Evolutionary conservation across 2,797 vertebrate species (phyloP).

Genomic region (Cygnus olor): DNA sequence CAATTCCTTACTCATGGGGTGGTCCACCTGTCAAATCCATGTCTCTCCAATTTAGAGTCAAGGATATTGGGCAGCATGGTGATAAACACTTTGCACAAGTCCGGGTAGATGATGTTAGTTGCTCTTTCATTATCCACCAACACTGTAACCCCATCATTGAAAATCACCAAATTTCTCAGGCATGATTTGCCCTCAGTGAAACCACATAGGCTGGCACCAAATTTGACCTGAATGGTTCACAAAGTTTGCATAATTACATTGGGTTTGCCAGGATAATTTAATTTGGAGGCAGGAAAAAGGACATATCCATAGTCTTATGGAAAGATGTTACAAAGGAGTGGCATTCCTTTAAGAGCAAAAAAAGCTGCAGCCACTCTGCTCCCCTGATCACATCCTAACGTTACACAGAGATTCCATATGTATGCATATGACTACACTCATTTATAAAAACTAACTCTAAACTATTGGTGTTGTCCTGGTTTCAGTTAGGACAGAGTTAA

Average conservation of each 20-base stretch:
- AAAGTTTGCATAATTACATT: not conserved
- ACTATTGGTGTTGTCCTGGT: not conserved
- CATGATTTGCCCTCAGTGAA: too few species aligned
- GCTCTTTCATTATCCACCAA: too few species aligned
- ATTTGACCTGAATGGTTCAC: not conserved
- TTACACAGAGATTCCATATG: not conserved
- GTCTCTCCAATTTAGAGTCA: too few species aligned
- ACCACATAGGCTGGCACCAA: too few species aligned
- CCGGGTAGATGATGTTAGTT: too few species aligned
- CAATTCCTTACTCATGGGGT: too few species aligned
- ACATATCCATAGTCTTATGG: not conserved
- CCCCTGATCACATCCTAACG: not conserved
- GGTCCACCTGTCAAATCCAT: too few species aligned
- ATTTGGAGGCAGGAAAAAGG: not conserved
- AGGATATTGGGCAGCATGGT: too few species aligned
- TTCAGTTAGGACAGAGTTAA: too few species aligned
- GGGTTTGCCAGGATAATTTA: not conserved
- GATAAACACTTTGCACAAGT: too few species aligned
- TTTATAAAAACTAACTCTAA: not conserved
- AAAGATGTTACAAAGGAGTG: not conserved
- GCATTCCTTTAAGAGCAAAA: not conserved
- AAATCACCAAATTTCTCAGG: too few species aligned
- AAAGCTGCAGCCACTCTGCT: not conserved
- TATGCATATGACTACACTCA: not conserved
- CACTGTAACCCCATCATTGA: too few species aligned